Evolutionary conservation across 2,113 vertebrate species (phyloP), one percentile per base, ranked within the genome.

Genomic region (Cichladusa arquata): DNA sequence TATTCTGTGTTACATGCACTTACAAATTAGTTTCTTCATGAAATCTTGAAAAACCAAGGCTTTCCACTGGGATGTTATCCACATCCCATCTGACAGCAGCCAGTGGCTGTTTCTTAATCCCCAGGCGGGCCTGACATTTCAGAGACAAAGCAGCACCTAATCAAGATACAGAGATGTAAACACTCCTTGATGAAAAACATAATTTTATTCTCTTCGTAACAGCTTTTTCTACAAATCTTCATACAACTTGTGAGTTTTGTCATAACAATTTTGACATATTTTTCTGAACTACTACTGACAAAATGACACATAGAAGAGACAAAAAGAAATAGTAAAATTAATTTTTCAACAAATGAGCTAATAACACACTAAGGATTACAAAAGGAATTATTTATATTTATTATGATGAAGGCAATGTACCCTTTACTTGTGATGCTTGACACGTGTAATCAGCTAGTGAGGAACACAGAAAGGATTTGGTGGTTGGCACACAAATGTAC

Each of bases 121-220:
- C 98, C 26, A 98, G 81, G 24, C 81, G 95, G 11, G 95, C 97
- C 22, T 10, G 72, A 85, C 98, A 98, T 33, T 58, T 88, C 61
- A 98, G 38, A 70, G 54, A 81, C 11, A 70, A 61, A 80, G 85
- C 3, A 88, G 90, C 54, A 88, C 98, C 98, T 98, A 73, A 78
- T 48, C 8, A 56, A 64, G 44, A 93, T 74, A 58, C 4, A 83
- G 33, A 81, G 22, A 22, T 60, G 31, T 50, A 76, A 85, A 69
- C 5, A 66, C 45, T 57, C 36, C 57, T 34, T 45, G 25, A 78
- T 16, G 12, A 73, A 90, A 91, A 73, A 22, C 15, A 17, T 18
- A 5, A 36, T 44, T 64, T 51, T 47, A 31, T 64, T 88, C 60
- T 67, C 36, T 25, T 56, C 25, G 8, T 44, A 44, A 54, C 3